Percentiles rank a stretch among this genome's conserved stretches.
Evolutionary conservation across 1,140 invertebrate species (phyloP).

Genomic region (Diorhabda carinulata): DNA sequence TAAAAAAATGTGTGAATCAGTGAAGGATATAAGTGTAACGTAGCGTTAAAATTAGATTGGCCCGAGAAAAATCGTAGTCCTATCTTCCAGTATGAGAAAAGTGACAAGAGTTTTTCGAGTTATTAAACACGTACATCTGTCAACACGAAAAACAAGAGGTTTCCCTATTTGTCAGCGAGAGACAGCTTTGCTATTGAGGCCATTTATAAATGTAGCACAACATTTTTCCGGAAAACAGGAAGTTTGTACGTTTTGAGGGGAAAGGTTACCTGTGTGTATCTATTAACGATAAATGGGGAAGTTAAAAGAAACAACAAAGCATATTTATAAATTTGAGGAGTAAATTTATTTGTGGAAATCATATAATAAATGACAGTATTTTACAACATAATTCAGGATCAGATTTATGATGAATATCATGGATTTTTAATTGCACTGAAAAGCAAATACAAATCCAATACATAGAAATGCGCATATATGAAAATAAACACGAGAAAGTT

Average conservation of each 20-base stretch:
- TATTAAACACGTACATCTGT: slow-evolving; percentile 45
- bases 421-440: no score
- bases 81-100: slow-evolving; percentile 33
- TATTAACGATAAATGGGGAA: no score
- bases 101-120: slow-evolving; percentile 43
- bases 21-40: slow-evolving; percentile 22
- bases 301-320: no score
- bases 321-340: no score
- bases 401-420: no score
- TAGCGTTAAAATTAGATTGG: slow-evolving; percentile 36
- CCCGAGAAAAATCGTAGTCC: slow-evolving; percentile 33
- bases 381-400: no score
- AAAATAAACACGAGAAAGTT: no score
- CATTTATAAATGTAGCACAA: slow-evolving; percentile 16
- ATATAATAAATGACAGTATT: no score
- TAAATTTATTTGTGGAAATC: no score
- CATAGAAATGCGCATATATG: no score
- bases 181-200: slow-evolving; percentile 37
- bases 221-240: neutral
- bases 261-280: no score
- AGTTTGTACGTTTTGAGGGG: neutral
- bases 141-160: slow-evolving; percentile 39
- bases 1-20: neutral
- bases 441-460: no score
- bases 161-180: slow-evolving; percentile 41